A percentile compares a stretch with the other conserved stretches of the same genome.
Evolutionary conservation across 64 coral and sea anemone genomes (phyloP).

Genomic region (Dendronephthya gigantea): DNA sequence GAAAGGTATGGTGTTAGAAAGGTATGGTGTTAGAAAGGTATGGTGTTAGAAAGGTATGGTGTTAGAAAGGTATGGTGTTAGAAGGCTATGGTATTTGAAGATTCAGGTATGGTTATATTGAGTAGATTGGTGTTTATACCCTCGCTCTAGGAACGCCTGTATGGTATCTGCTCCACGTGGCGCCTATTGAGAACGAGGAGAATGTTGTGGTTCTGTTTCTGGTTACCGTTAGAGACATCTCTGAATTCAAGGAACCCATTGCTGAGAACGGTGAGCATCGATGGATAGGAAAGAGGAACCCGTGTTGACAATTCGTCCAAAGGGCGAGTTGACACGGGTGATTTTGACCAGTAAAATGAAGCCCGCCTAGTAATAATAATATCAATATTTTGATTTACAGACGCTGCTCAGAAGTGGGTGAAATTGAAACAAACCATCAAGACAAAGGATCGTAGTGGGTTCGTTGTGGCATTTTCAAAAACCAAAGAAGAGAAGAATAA

Average conservation of each 20-base stretch:
- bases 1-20: too few relatives aligned
- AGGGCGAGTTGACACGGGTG: too few relatives aligned
- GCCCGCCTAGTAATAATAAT: too few relatives aligned
- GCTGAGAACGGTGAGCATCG: slow-evolving; percentile 42
- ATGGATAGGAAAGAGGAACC: too few relatives aligned
- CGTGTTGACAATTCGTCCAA: too few relatives aligned
- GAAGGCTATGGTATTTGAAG: too few relatives aligned
- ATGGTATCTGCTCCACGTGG: slow-evolving; percentile 76
- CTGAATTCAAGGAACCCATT: slow-evolving; percentile 84
- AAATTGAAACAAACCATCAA: background rate
- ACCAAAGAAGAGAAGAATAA: slow-evolving; percentile 2
- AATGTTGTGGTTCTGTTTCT: slow-evolving; percentile 78
- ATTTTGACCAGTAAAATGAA: too few relatives aligned
- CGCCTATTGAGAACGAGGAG: slow-evolving; percentile 79
- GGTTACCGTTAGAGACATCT: slow-evolving; percentile 76
- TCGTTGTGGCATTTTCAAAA: slow-evolving; percentile 13
- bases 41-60: too few relatives aligned
- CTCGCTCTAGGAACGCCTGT: slow-evolving; percentile 45
- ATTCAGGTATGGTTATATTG: too few relatives aligned
- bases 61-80: too few relatives aligned
- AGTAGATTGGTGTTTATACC: background rate
- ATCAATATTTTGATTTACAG: background rate
- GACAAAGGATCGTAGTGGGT: background rate
- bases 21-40: too few relatives aligned
- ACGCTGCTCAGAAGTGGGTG: background rate